These are phyloP conservation scores for Prionailurus viverrinus DNA, from an alignment of 2,113 vertebrate species.

Conservation along the genomic window DNA sequence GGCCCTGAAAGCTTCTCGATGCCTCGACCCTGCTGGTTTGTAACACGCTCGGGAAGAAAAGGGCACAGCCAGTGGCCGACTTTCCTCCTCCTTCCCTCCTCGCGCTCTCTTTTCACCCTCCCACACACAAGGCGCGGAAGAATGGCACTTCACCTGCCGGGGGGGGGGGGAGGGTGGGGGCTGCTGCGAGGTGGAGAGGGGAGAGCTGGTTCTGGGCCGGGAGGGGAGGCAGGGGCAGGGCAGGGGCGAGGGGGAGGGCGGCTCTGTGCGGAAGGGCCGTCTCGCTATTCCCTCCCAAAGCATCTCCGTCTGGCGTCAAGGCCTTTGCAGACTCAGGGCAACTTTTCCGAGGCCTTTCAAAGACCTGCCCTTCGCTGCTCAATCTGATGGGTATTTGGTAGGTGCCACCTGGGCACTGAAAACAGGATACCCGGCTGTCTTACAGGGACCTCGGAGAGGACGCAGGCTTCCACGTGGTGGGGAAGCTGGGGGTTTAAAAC, in stretches of 20 bases:
- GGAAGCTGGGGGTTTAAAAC: not conserved
- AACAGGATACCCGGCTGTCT: rapidly evolving
- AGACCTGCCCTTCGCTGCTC: not conserved
- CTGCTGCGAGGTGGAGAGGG: not conserved
- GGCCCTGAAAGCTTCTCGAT: conserved; percentile 75
- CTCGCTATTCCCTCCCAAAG: rapidly evolving
- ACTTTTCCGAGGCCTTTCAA: not conserved
- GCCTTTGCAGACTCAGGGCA: not conserved
- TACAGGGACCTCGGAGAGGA: not conserved
- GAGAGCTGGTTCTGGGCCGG: not conserved
- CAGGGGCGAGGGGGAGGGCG: rapidly evolving
- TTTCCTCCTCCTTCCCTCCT: not conserved
- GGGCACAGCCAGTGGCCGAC: conserved; percentile 54
- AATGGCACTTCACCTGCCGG: not conserved
- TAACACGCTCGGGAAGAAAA: conserved; percentile 72
- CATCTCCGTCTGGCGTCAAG: not conserved
- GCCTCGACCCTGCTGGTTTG: conserved; percentile 73
- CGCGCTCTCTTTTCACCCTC: conserved; percentile 37
- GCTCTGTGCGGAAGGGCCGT: rapidly evolving
- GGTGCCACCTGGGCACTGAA: not conserved
- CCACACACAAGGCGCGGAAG: not conserved
- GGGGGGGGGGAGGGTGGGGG: not conserved
- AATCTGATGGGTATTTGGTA: not conserved
- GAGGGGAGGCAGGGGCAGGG: not conserved
- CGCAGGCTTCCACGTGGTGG: not conserved